phyloP scores from a whole-genome alignment of 2,113 vertebrate genomes.

The Hiodon alosoides region DNA sequence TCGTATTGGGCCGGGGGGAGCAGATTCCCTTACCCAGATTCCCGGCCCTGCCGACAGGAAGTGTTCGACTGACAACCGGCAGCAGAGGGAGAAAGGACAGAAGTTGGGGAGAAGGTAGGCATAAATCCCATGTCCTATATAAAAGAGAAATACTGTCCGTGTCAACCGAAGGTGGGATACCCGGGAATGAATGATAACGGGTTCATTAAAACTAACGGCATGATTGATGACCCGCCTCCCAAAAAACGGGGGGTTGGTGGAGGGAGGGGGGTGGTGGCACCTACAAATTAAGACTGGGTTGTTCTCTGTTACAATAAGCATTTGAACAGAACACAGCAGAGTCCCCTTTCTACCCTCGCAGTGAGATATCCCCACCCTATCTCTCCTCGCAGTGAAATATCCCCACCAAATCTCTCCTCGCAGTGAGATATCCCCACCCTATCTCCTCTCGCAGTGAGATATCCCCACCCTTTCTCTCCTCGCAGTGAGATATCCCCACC shows the following conservation, averaged over 20 bases:
- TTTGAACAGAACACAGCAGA: slow-evolving; percentile 11
- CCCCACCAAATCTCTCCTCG: slow-evolving; percentile 35
- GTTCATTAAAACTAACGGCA: slow-evolving; percentile 77
- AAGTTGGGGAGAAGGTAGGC: slow-evolving; percentile 49
- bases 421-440: too few relatives aligned
- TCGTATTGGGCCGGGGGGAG: neutral
- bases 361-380: slow-evolving; percentile 20
- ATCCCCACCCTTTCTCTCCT: too few relatives aligned
- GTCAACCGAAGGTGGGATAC: slow-evolving; percentile 73
- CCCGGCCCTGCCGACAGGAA: slow-evolving; percentile 5
- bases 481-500: too few relatives aligned
- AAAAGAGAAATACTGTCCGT: slow-evolving; percentile 73
- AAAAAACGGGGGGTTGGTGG: slow-evolving; percentile 60
- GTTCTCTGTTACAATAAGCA: slow-evolving; percentile 50
- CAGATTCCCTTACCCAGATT: neutral
- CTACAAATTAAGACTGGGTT: slow-evolving; percentile 60
- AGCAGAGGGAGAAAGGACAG: slow-evolving; percentile 20
- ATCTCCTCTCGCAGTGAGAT: too few relatives aligned
- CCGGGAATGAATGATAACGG: slow-evolving; percentile 79
- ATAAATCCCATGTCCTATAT: slow-evolving; percentile 76
- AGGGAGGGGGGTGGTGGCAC: slow-evolving; percentile 59
- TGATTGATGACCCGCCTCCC: slow-evolving; percentile 64
- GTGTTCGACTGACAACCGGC: slow-evolving; percentile 22
- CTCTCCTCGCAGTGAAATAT: slow-evolving; percentile 41
- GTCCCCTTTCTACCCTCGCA: slow-evolving; percentile 26